phyloP scores from a whole-genome alignment of 2,888 invertebrate species.

The Oegoconia quadripuncta region DNA sequence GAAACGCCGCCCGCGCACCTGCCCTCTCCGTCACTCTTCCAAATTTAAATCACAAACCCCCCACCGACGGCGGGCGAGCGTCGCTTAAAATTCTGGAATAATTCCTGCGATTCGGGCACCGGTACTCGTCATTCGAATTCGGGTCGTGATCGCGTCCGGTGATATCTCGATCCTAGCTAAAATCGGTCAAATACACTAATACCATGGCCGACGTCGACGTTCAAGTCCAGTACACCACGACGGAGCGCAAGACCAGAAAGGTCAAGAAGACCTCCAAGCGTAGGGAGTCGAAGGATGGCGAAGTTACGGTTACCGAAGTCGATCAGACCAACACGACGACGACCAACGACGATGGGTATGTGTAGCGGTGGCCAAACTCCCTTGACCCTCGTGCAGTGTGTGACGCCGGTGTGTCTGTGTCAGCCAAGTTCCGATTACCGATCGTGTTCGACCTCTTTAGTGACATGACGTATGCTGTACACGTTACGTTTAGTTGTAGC shows the following conservation, averaged over 20 bases:
- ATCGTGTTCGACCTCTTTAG: conserved; percentile 44
- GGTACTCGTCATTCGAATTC: conserved; percentile 77
- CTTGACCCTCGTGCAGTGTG: conserved; percentile 50
- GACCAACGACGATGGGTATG: conserved; percentile 90
- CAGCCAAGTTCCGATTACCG: conserved; percentile 54
- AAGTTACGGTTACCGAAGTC: conserved; percentile 90
- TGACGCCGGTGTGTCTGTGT: conserved; percentile 54
- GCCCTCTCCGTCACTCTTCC: conserved; percentile 79
- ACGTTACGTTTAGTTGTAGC: conserved; percentile 17
- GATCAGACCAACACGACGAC: conserved; percentile 83
- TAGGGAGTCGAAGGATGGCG: conserved; percentile 86
- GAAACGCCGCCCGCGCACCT: conserved; percentile 76
- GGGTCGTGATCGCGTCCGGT: conserved; percentile 78
- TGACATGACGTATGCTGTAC: conserved; percentile 35
- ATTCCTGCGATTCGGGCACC: conserved; percentile 73
- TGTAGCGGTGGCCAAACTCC: conserved; percentile 81
- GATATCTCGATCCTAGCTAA: conserved; percentile 52
- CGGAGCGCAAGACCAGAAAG: conserved; percentile 94
- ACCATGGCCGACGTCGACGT: conserved; percentile 95
- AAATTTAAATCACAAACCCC: conserved; percentile 78
- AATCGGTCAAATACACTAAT: conserved; percentile 40
- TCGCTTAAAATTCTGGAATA: conserved; percentile 77
- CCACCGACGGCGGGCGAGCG: conserved; percentile 56
- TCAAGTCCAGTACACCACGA: conserved; percentile 90
- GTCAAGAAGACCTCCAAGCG: conserved; percentile 90